Percentiles rank a stretch among this genome's conserved stretches.
Conservation (phyloP, 2,888 invertebrate genomes). For the Zhuqinia jingwanae region DNA sequence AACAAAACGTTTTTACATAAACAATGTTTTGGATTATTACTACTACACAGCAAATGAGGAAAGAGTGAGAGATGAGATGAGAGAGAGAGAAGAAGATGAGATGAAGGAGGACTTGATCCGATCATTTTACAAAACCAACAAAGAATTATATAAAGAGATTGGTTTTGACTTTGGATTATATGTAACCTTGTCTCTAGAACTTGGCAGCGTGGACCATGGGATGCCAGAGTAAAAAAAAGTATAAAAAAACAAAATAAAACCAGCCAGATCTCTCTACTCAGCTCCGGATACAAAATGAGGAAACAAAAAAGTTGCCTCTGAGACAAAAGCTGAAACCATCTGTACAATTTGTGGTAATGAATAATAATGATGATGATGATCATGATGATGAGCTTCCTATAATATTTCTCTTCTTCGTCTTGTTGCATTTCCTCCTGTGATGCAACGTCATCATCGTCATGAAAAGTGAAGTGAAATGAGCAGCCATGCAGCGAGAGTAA, state of each 20-base stretch:
- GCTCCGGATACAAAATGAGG: too few relatives aligned
- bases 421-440: neutral
- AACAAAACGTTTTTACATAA: neutral
- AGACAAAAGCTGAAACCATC: neutral
- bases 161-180: conserved; percentile 13
- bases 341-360: neutral
- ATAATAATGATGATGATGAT: neutral
- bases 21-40: neutral
- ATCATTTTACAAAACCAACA: conserved; percentile 29
- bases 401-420: neutral
- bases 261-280: neutral
- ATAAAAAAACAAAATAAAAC: neutral
- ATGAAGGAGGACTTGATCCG: too few relatives aligned
- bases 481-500: neutral
- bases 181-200: neutral
- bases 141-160: neutral
- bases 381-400: conserved; percentile 6
- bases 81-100: too few relatives aligned
- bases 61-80: too few relatives aligned
- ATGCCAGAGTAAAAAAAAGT: neutral
- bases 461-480: conserved; percentile 7
- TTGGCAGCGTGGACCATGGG: neutral
- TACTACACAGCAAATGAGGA: too few relatives aligned
- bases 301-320: too few relatives aligned
- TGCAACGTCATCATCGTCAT: too few relatives aligned